Percentiles rank a stretch among this genome's conserved stretches.
These are phyloP conservation scores for Drosophila mimetica DNA, from an alignment of 2,888 invertebrate genomes.

Conservation along the genomic window DNA sequence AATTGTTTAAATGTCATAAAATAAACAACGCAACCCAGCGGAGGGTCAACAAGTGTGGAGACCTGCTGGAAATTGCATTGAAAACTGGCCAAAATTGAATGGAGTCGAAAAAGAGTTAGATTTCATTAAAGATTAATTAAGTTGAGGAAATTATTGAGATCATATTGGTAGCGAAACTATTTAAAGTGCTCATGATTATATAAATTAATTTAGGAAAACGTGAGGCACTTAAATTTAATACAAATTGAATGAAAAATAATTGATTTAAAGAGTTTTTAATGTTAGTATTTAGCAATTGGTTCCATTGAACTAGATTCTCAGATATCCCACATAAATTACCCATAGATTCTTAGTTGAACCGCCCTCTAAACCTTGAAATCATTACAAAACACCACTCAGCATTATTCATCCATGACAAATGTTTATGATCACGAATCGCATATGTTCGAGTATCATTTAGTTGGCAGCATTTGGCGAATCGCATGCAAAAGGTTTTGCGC, in stretches of 20 bases:
- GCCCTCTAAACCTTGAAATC: conserved; percentile 26
- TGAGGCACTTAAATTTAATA: neutral
- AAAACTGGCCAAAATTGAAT: conserved; percentile 18
- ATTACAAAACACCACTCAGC: conserved; percentile 29
- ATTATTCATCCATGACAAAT: conserved; percentile 35
- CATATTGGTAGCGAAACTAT: neutral
- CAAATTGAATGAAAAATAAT: neutral
- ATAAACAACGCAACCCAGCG: conserved; percentile 48
- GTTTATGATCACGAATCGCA: conserved; percentile 39
- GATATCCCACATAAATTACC: conserved; percentile 1
- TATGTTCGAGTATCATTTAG: conserved; percentile 29
- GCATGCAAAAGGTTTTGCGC: conserved; percentile 38
- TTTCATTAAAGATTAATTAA: conserved; percentile 23
- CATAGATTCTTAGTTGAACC: neutral
- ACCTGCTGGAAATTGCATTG: conserved; percentile 13
- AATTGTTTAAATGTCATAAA: conserved; percentile 79
- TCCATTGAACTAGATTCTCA: neutral
- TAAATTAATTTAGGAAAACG: conserved; percentile 1
- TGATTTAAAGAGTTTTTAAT: neutral
- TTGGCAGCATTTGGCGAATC: conserved; percentile 18
- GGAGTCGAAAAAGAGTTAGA: conserved; percentile 3
- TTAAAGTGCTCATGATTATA: conserved; percentile 11
- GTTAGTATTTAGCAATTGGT: neutral
- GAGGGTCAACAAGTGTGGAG: conserved; percentile 20
- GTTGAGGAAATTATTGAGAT: conserved; percentile 5